These are phyloP conservation scores for Acanthacorydalis orientalis DNA, from an alignment of 2,888 invertebrate species.

Conservation along the genomic window DNA sequence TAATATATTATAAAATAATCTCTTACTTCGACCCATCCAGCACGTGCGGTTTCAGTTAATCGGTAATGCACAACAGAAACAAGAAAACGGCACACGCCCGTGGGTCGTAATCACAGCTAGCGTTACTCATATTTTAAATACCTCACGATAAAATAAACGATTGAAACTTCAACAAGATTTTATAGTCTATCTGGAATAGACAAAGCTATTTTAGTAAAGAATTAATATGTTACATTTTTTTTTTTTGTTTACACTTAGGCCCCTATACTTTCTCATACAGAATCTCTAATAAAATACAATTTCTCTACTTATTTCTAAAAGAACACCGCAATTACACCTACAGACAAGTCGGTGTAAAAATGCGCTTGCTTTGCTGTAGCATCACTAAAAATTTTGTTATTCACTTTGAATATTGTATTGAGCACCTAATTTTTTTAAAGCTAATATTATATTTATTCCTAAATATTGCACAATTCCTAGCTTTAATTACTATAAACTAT, in stretches of 20 bases:
- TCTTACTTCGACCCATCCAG: too few relatives aligned
- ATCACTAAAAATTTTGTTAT: constrained; percentile 8
- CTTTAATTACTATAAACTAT: too few relatives aligned
- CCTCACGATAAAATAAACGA: constrained; percentile 2
- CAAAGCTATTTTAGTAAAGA: neutral
- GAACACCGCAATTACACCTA: constrained; percentile 5
- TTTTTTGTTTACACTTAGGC: constrained; percentile 10
- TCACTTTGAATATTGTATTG: constrained; percentile 19
- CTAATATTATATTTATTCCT: constrained; percentile 24
- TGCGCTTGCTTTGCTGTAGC: constrained; percentile 8
- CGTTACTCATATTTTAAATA: constrained; percentile 1
- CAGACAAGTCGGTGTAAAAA: constrained; percentile 4
- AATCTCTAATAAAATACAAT: constrained; percentile 10
- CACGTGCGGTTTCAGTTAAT: too few relatives aligned
- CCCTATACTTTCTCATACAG: constrained; percentile 9
- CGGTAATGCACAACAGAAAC: too few relatives aligned
- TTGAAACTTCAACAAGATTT: constrained; percentile 3
- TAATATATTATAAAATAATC: too few relatives aligned
- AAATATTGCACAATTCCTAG: constrained; percentile 26
- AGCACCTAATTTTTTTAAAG: constrained; percentile 30
- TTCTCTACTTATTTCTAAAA: constrained; percentile 8
- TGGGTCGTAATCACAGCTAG: constrained; percentile 2
- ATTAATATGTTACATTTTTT: constrained; percentile 1
- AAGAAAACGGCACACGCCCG: too few relatives aligned
- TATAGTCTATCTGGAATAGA: neutral